Conservation (phyloP, 2,113 vertebrate genomes). For the Scomber scombrus region DNA sequence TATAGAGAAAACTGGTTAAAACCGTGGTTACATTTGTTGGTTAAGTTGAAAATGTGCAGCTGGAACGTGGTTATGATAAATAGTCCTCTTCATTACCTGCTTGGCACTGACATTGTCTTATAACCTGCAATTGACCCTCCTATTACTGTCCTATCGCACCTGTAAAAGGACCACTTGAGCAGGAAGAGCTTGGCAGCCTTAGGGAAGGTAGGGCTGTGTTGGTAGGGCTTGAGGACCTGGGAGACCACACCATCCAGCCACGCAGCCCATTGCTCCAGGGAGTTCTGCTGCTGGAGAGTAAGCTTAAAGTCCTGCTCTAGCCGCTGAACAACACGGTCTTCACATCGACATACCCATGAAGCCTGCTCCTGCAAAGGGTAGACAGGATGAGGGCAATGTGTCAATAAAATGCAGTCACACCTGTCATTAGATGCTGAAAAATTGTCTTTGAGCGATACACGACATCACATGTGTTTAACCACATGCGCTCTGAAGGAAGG, state of each 20-base stretch:
- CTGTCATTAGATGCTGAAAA: neutral
- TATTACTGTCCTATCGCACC: constrained; percentile 74
- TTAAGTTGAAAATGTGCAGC: neutral
- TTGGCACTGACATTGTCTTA: neutral
- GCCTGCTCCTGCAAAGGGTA: constrained; percentile 89
- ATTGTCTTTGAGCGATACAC: neutral
- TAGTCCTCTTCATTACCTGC: neutral
- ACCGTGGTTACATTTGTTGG: neutral
- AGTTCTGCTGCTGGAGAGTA: constrained; percentile 96
- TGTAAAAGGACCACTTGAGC: constrained; percentile 97
- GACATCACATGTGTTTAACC: neutral
- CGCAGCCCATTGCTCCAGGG: constrained; percentile 94
- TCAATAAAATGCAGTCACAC: neutral
- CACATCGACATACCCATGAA: constrained; percentile 95
- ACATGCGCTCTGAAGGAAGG: neutral
- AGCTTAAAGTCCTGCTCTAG: constrained; percentile 96
- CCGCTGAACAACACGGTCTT: constrained; percentile 92
- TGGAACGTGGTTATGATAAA: neutral
- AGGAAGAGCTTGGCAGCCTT: constrained; percentile 94
- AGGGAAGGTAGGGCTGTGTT: constrained; percentile 90
- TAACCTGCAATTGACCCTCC: neutral
- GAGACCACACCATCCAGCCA: constrained; percentile 95
- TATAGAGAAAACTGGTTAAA: too few species aligned
- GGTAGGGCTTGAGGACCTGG: constrained; percentile 94
- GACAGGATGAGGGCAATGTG: neutral